phyloP scores from a whole-genome alignment of 2,888 invertebrate species.

The Cephus spinipes region DNA sequence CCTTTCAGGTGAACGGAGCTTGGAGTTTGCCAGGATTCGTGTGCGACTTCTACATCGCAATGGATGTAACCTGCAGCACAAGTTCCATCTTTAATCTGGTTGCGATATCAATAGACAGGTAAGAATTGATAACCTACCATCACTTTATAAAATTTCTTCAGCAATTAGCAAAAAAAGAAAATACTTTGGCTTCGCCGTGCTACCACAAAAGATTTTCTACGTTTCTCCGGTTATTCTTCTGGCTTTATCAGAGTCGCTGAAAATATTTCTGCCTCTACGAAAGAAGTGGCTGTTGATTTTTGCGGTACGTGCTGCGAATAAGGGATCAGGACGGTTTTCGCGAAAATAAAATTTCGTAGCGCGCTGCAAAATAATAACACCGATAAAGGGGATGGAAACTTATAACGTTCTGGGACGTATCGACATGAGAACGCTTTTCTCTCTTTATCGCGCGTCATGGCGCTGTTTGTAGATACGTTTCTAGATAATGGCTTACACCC shows the following conservation, averaged over 20 bases:
- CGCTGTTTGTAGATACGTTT: not conserved
- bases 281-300: conserved; percentile 29
- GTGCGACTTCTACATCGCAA: conserved; percentile 97
- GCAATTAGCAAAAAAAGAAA: not conserved
- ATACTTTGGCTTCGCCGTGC: not conserved
- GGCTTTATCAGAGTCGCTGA: not conserved
- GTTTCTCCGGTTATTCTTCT: conserved; percentile 2
- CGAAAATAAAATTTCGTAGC: conserved; percentile 26
- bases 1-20: conserved; percentile 83
- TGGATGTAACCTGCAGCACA: conserved; percentile 97
- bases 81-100: conserved; percentile 98
- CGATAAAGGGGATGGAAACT: not conserved
- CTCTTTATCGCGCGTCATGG: not conserved
- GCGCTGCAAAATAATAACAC: conserved; percentile 7
- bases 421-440: not conserved
- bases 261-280: not conserved
- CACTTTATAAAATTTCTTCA: not conserved
- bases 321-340: conserved; percentile 13
- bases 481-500: not conserved
- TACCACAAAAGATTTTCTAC: not conserved
- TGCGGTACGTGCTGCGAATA: conserved; percentile 36
- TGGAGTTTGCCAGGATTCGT: conserved; percentile 93
- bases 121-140: conserved; percentile 58
- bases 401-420: not conserved
- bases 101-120: conserved; percentile 98